phyloP scores from a whole-genome alignment of 1,140 invertebrate species.

The Magallana ariakensis region DNA sequence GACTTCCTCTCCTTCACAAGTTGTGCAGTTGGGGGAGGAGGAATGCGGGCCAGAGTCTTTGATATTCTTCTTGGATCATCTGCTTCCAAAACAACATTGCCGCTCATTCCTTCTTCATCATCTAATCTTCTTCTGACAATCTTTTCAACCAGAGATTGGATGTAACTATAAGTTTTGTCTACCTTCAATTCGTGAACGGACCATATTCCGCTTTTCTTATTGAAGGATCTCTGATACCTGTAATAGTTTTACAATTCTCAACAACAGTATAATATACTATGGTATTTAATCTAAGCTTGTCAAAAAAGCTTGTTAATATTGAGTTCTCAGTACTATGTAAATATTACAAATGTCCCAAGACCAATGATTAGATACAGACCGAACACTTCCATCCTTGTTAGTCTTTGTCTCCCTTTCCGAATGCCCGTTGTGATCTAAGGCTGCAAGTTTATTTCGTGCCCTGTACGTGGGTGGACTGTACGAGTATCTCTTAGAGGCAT shows the following conservation, averaged over 20 bases:
- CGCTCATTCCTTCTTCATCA: slow-evolving; percentile 41
- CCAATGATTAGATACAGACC: no score
- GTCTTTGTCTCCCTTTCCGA: neutral
- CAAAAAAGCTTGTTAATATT: no score
- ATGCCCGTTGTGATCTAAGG: neutral
- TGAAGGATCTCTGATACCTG: neutral
- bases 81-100: neutral
- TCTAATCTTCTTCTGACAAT: neutral
- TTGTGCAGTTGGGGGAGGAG: slow-evolving; percentile 39
- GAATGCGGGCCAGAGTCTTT: slow-evolving; percentile 18
- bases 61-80: slow-evolving; percentile 51
- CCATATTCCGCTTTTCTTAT: slow-evolving; percentile 34
- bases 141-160: neutral
- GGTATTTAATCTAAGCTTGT: no score
- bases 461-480: neutral
- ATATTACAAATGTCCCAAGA: no score
- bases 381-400: no score
- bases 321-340: no score
- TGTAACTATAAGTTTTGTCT: slow-evolving; percentile 14
- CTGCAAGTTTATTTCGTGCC: neutral
- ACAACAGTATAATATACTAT: no score
- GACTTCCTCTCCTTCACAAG: neutral
- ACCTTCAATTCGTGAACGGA: slow-evolving; percentile 13
- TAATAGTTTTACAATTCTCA: no score
- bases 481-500: neutral